These are phyloP conservation scores for Vandiemenella viatica DNA, from an alignment of 2,888 invertebrate genomes.

Conservation along the genomic window DNA sequence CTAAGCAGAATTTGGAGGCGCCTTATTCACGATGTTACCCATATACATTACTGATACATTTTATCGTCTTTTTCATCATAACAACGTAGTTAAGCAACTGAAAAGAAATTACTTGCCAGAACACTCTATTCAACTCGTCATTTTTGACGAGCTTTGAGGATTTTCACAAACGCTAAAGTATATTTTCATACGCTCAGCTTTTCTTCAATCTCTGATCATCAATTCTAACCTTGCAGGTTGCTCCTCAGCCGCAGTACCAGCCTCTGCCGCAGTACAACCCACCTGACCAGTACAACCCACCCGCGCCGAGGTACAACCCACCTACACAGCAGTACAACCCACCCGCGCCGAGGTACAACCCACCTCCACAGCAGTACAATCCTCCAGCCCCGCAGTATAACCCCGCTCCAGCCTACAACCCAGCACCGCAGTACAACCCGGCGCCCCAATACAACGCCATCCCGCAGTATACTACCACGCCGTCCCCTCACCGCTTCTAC, in stretches of 20 bases:
- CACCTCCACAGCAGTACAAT: slow-evolving; percentile 34
- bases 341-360: slow-evolving; percentile 33
- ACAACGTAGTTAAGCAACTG: too few relatives aligned
- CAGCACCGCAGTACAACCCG: slow-evolving; percentile 37
- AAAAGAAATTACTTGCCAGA: too few relatives aligned
- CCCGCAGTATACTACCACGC: slow-evolving; percentile 36
- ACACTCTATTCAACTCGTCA: too few relatives aligned
- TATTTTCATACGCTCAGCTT: too few relatives aligned
- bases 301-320: slow-evolving; percentile 21
- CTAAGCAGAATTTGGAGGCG: too few relatives aligned
- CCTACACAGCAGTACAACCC: slow-evolving; percentile 38
- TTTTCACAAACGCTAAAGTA: too few relatives aligned
- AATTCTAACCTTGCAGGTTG: too few relatives aligned
- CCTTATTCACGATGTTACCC: too few relatives aligned
- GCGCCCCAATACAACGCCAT: slow-evolving; percentile 25
- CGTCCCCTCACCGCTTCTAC: slow-evolving; percentile 57
- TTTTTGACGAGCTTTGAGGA: too few relatives aligned
- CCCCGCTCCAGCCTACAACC: slow-evolving; percentile 22
- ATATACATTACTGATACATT: too few relatives aligned
- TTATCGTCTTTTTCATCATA: too few relatives aligned
- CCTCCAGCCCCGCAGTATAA: slow-evolving; percentile 30
- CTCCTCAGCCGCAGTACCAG: slow-evolving; percentile 20
- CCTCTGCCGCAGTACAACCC: slow-evolving; percentile 32
- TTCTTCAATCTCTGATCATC: too few relatives aligned
- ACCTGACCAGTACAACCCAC: slow-evolving; percentile 28